phyloP scores from a whole-genome alignment of 2,797 vertebrate genomes.

The Argyrosomus regius region DNA sequence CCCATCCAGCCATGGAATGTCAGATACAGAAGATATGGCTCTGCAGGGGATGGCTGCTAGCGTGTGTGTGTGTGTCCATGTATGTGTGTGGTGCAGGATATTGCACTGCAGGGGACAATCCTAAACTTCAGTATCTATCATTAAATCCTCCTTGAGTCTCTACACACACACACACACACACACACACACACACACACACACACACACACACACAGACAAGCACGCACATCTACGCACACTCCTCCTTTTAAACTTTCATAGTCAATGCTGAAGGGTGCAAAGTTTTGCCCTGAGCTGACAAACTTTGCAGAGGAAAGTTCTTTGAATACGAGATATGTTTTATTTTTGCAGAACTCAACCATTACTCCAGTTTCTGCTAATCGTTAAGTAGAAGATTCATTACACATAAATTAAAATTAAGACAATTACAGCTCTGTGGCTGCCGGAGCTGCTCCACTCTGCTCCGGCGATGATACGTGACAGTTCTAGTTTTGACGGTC shows the following conservation, averaged over 20 bases:
- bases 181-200: slow-evolving; percentile 22
- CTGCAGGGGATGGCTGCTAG: slow-evolving; percentile 53
- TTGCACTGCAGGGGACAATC: slow-evolving; percentile 66
- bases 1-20: slow-evolving; percentile 60
- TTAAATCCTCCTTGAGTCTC: slow-evolving; percentile 65
- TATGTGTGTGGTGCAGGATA: slow-evolving; percentile 30
- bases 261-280: slow-evolving; percentile 32
- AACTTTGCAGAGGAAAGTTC: slow-evolving; percentile 30
- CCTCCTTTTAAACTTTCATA: slow-evolving; percentile 52
- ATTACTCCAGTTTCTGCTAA: neutral
- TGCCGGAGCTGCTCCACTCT: no score
- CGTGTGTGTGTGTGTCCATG: slow-evolving; percentile 11
- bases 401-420: neutral
- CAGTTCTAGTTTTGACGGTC: no score
- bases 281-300: slow-evolving; percentile 39
- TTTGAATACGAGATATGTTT: neutral
- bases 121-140: slow-evolving; percentile 64
- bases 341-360: neutral
- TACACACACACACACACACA: slow-evolving; percentile 14
- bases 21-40: slow-evolving; percentile 67
- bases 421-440: no score
- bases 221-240: slow-evolving; percentile 14
- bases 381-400: neutral
- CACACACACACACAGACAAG: slow-evolving; percentile 19
- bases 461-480: no score